These are phyloP conservation scores for Beris morrisii DNA, from an alignment of 2,888 invertebrate genomes.

Conservation along the genomic window DNA sequence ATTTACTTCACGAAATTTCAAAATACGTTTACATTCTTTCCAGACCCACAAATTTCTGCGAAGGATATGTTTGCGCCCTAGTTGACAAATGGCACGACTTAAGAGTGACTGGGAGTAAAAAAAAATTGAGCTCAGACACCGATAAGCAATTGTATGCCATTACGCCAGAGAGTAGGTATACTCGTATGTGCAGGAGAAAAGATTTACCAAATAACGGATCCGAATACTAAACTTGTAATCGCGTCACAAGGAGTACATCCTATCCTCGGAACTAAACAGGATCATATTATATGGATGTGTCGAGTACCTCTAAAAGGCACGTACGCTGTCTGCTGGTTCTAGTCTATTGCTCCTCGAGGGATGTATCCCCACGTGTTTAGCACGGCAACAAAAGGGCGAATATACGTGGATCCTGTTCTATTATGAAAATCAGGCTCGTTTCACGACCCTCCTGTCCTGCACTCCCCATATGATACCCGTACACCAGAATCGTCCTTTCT, in stretches of 20 bases:
- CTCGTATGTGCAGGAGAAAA: not conserved
- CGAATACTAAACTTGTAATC: conserved; percentile 22
- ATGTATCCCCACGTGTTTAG: conserved; percentile 4
- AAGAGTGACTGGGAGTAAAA: too few relatives aligned
- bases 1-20: too few relatives aligned
- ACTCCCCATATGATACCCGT: conserved; percentile 2
- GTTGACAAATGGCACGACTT: too few relatives aligned
- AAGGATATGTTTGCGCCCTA: too few relatives aligned
- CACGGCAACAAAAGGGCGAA: not conserved
- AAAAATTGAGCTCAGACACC: conserved; percentile 1
- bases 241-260: conserved; percentile 17
- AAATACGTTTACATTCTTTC: too few relatives aligned
- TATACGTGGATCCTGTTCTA: not conserved
- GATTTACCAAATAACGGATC: conserved; percentile 8
- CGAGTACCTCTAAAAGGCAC: conserved; percentile 11
- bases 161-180: conserved; percentile 1
- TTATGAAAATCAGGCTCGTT: conserved; percentile 19
- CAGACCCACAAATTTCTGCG: too few relatives aligned
- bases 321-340: conserved; percentile 10
- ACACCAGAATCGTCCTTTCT: not conserved
- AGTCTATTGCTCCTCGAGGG: conserved; percentile 3
- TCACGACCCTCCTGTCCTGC: not conserved
- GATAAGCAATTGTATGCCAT: conserved; percentile 15
- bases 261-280: conserved; percentile 2
- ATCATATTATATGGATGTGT: conserved; percentile 1